Percentiles rank a stretch among this genome's conserved stretches.
These are phyloP conservation scores for Drosophila rufa DNA, from an alignment of 1,140 invertebrate genomes.

Conservation along the genomic window DNA sequence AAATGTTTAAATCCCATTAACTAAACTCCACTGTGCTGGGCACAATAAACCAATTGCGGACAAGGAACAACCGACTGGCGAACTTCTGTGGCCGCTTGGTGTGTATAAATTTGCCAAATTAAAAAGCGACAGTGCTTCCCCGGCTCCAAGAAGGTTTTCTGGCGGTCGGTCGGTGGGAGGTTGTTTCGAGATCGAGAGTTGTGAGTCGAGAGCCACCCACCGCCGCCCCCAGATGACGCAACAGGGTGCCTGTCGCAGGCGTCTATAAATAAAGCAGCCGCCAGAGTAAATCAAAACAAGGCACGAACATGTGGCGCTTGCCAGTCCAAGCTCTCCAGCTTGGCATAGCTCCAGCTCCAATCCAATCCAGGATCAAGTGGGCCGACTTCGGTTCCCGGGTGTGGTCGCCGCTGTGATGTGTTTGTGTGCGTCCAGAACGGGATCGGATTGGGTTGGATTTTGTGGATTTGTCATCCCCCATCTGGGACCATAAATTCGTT, in stretches of 20 bases:
- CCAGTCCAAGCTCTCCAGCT: conserved; percentile 5
- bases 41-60: conserved; percentile 39
- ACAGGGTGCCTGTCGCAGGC: conserved; percentile 66
- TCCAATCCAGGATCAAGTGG: conserved; percentile 66
- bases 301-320: conserved; percentile 77
- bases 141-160: conserved; percentile 16
- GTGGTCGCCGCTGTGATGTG: conserved; percentile 61
- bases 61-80: conserved; percentile 30
- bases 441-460: conserved; percentile 41
- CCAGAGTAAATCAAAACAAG: conserved; percentile 79
- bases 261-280: conserved; percentile 76
- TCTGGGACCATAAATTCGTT: conserved; percentile 69
- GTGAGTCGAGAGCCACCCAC: conserved; percentile 63
- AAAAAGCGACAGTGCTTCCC: conserved; percentile 61
- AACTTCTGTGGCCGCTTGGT: conserved; percentile 68
- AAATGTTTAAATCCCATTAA: neutral
- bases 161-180: neutral
- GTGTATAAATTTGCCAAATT: conserved; percentile 82
- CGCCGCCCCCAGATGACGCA: conserved; percentile 76
- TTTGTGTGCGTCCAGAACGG: conserved; percentile 41
- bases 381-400: conserved; percentile 58
- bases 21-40: conserved; percentile 27
- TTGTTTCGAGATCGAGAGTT: conserved; percentile 34
- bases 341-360: conserved; percentile 3
- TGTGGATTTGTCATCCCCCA: conserved; percentile 74